Evolutionary conservation across 2,888 invertebrate species (phyloP).

Genomic region (Drosophila cognata): DNA sequence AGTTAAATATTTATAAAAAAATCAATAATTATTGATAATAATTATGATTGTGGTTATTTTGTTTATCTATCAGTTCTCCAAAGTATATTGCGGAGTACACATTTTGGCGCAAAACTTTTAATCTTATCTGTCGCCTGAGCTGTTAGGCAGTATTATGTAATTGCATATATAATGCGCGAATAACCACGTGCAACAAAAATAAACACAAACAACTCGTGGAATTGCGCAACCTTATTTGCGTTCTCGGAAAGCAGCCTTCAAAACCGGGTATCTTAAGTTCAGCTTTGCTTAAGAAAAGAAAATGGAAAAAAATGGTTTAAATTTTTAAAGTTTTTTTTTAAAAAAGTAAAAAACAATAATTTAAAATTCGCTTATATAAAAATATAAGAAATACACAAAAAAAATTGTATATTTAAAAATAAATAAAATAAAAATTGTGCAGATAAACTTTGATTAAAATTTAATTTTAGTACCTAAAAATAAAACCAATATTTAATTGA

Average conservation of each 20-base stretch:
- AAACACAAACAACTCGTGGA: slow-evolving; percentile 11
- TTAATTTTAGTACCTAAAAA: neutral
- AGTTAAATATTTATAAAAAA: neutral
- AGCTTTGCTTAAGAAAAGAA: neutral
- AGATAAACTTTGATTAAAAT: neutral
- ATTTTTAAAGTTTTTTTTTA: neutral
- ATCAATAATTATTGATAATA: neutral
- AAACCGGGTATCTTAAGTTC: neutral
- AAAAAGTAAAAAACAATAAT: neutral
- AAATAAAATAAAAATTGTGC: neutral
- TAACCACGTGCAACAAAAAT: slow-evolving; percentile 21
- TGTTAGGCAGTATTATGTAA: slow-evolving; percentile 27
- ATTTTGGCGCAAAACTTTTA: slow-evolving; percentile 9
- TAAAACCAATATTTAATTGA: neutral
- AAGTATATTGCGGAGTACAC: neutral
- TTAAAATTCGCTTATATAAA: neutral
- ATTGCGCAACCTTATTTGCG: slow-evolving; percentile 43
- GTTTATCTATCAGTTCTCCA: neutral
- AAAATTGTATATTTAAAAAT: neutral
- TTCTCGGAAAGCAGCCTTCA: slow-evolving; percentile 8
- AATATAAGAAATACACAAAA: neutral
- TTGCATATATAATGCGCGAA: slow-evolving; percentile 21
- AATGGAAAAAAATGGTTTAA: neutral
- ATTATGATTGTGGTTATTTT: slow-evolving; percentile 2
- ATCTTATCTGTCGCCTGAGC: slow-evolving; percentile 31